Base-by-base conservation (phyloP, 2,888 invertebrate genomes). In the Dusona sp. region DNA sequence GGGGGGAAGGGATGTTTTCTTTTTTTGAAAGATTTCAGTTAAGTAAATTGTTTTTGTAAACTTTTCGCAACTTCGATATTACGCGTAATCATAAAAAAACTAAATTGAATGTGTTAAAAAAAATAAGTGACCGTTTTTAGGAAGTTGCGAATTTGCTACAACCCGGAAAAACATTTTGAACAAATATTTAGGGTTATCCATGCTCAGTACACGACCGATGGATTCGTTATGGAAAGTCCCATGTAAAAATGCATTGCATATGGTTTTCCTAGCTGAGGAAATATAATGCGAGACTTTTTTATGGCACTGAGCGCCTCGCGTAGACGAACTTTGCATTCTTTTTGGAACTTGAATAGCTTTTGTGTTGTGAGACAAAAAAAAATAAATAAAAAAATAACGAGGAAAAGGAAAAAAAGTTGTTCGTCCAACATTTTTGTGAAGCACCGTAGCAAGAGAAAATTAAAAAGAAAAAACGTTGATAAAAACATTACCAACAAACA, bases 291-390 rank as follows among this genome's bases (percentile, higher is more conserved):
- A 51, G 33, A 74, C 45, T 78, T 80, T 84, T 81, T 85, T 78
- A 70, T 85, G 65, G 65, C 73, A 29, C 48, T 13, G 65, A 45
- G 64, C 72, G 72, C 33, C 61, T 25, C 61, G 65, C 42, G 70
- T 72, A 81, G 72, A 64, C 75, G 33, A 85, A 85, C 72, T 85
- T 85, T 85, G 70, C 80, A 72, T 78, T 65, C 77, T 78, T 73
- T 29, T 9, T 22, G 64, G n/a, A 36, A 57, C 45, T 84, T 84
- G 48, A 57, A 73, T 77, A 48, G 77, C 75, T 61, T 70, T 57
- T 33, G 61, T 33, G 68, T 36, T 48, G 70, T 48, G 64, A 67
- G 72, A 61, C 51, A 29, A 57, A 57, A 73, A 54, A 75, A 75
- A 70, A 33, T 19, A 25, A 45, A 54, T 6, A 36, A 57, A 6